Base-by-base conservation (phyloP, 1,140 invertebrate species). In the Rhagoletis zephyria region DNA sequence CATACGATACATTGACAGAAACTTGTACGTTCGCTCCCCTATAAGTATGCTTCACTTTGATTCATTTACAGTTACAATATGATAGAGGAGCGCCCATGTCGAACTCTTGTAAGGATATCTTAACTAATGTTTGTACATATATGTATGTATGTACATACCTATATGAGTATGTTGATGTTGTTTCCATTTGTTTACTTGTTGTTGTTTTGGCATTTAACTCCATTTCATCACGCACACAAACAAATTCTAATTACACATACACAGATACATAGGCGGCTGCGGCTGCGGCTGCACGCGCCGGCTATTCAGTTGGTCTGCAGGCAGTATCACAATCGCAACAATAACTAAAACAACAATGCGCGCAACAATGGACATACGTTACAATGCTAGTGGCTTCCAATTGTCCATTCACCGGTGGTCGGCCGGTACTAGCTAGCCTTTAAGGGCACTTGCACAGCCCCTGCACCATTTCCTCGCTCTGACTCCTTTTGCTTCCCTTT, bases 1-100 rank as follows among this genome's bases (percentile, higher is more conserved):
- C 61, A 63, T 63, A 4, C 61, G 30, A 63, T 14, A 74, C 67
- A 48, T 74, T 74, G 45, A 63, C 61, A 63, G 16, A 48, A 14
- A 14, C 67, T 74, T 16, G 67, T 19, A 9, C 3, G 6, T 10
- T 67, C 64, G 6, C 64, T 6, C 74, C 51, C 74, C 74, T 81
- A 56, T 3, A 81, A 81, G 74, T 81, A 81, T 51, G 74, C 74
- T 81, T 81, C 74, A 81, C 74, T 81, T 81, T 81, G 74, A 81
- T 81, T 81, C 51, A 81, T 81, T 81, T 81, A 81, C 16, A 81
- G 74, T 81, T 81, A 4, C 74, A 56, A 81, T 56, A 42, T 81
- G 48, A 48, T 19, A 42, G 74, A 1, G 74, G 74, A 19, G 74
- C 48, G 48, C 10, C 40, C 14, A 51, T 14, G 42, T 16, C 6